A percentile compares a stretch with the other conserved stretches of the same genome.
Conservation (phyloP, 1,140 invertebrate species). For the Oppia nitens region DNA sequence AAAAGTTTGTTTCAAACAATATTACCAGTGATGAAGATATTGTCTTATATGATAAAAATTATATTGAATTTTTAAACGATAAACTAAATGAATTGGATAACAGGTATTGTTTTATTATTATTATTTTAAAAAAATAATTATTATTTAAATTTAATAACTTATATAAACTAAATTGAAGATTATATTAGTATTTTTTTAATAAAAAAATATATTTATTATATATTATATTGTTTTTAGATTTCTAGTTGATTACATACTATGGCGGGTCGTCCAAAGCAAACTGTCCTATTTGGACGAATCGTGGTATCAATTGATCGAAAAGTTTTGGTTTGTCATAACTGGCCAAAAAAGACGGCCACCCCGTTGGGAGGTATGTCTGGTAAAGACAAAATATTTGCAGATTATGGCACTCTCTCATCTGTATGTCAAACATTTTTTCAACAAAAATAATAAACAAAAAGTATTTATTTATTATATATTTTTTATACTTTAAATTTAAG, state of each 20-base stretch:
- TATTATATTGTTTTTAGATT: conserved; percentile 15
- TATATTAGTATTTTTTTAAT: neutral
- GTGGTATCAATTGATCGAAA: conserved; percentile 3
- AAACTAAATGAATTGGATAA: conserved; percentile 1
- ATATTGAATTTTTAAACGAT: conserved; percentile 10
- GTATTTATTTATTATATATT: too few relatives aligned
- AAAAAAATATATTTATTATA: neutral
- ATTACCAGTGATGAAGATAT: conserved; percentile 12
- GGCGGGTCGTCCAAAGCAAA: conserved; percentile 42
- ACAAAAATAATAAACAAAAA: conserved; percentile 30
- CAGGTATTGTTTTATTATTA: too few relatives aligned
- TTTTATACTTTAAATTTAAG: too few relatives aligned
- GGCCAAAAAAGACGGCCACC: conserved; percentile 26
- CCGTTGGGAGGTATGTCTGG: conserved; percentile 23
- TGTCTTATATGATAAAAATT: conserved; percentile 15
- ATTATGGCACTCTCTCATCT: conserved; percentile 32
- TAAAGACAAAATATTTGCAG: conserved; percentile 20
- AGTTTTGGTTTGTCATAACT: conserved; percentile 1
- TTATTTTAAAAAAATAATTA: too few relatives aligned
- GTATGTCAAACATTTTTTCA: conserved; percentile 33
- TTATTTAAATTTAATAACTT: too few relatives aligned
- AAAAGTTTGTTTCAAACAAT: neutral
- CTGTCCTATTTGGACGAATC: conserved; percentile 33
- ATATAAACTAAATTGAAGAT: too few relatives aligned
- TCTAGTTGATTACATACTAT: conserved; percentile 39